phyloP scores from a whole-genome alignment of 53 echinoderm and acorn worm genomes.

The Henricia sp. region DNA sequence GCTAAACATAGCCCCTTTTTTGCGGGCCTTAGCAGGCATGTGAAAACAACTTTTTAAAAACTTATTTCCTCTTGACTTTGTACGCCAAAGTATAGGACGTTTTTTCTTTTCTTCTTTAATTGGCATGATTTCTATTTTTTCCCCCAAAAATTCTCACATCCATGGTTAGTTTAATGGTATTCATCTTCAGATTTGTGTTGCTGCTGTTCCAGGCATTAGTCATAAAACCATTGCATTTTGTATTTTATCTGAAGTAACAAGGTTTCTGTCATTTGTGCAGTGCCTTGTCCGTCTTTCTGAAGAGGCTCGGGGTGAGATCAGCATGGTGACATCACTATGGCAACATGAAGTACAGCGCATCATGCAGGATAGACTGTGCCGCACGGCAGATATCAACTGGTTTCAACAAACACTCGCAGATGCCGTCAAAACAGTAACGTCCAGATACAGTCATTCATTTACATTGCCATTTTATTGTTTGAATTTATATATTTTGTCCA shows the following conservation, averaged over 20 bases:
- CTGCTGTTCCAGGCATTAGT: too few relatives aligned
- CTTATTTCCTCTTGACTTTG: too few relatives aligned
- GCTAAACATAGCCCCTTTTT: too few relatives aligned
- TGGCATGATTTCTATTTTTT: not conserved
- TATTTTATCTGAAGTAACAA: not conserved
- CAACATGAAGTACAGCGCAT: constrained; percentile 90
- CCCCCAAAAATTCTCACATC: not conserved
- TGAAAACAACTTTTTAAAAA: too few relatives aligned
- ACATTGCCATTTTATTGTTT: not conserved
- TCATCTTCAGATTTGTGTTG: too few relatives aligned
- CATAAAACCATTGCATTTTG: not conserved
- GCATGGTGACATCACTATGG: constrained; percentile 98
- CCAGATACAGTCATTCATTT: too few relatives aligned
- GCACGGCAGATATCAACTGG: constrained; percentile 91
- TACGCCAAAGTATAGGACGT: too few relatives aligned
- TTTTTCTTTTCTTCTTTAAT: not conserved
- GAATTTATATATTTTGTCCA: not conserved
- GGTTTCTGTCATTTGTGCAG: constrained; percentile 47
- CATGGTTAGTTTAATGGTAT: too few relatives aligned
- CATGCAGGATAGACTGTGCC: constrained; percentile 92
- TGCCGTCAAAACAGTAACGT: constrained; percentile 80
- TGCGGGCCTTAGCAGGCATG: too few relatives aligned
- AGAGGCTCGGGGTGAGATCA: constrained; percentile 93
- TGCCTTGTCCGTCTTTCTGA: constrained; percentile 91
- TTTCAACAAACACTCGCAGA: constrained; percentile 81